A percentile compares a stretch with the other conserved stretches of the same genome.
Conservation (phyloP, 1,140 invertebrate species). For the Adoxophyes honmai region DNA sequence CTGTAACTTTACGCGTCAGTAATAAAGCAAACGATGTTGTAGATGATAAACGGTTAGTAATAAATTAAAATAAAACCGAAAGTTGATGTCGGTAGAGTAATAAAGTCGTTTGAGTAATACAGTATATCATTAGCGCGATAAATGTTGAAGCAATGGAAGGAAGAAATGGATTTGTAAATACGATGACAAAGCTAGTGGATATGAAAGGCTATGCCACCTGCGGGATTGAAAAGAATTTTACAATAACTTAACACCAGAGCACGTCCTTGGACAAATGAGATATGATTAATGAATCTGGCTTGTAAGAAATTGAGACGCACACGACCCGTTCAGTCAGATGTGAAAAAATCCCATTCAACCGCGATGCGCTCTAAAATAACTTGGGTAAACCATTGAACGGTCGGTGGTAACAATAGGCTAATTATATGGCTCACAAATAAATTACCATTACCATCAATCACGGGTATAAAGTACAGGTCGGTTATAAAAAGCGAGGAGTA, state of each 20-base stretch:
- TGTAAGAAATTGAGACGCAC: conserved; percentile 45
- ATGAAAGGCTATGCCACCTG: conserved; percentile 7
- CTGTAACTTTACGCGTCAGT: no score
- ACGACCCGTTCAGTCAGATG: no score
- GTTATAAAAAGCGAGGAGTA: not conserved
- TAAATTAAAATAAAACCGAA: no score
- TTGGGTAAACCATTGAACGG: conserved; percentile 42
- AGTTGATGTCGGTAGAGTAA: no score
- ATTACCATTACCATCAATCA: conserved; percentile 52
- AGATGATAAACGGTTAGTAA: no score
- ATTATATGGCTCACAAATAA: conserved; percentile 46
- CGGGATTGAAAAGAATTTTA: conserved; percentile 15
- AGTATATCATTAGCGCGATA: no score
- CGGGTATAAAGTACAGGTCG: conserved; percentile 21
- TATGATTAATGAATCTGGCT: conserved; percentile 54
- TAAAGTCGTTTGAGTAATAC: no score
- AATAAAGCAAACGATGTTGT: no score
- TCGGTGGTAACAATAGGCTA: conserved; percentile 51
- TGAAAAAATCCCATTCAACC: conserved; percentile 31
- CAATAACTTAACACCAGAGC: conserved; percentile 16
- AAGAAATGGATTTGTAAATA: no score
- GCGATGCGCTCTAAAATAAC: conserved; percentile 32
- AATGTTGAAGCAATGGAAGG: no score
- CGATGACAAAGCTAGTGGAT: no score
- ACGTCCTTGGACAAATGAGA: conserved; percentile 55